Conservation (phyloP, 2,113 vertebrate species). For the Rana temporaria region DNA sequence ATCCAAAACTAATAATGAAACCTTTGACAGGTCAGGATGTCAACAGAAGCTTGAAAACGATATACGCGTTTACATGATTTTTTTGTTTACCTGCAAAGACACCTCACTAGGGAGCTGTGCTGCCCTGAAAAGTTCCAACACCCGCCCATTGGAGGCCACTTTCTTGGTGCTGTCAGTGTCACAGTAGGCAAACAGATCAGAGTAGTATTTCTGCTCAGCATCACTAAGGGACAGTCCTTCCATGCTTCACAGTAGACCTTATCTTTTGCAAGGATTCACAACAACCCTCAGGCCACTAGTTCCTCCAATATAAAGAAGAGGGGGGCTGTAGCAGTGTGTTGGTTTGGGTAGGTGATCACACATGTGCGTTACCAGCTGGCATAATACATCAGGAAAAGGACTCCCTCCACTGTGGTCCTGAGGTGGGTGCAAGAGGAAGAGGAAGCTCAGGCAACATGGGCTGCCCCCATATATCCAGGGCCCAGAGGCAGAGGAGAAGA, state of each 20-base stretch:
- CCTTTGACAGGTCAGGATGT: neutral
- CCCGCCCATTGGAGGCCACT: slow-evolving; percentile 90
- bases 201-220: slow-evolving; percentile 95
- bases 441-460: neutral
- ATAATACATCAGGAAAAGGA: neutral
- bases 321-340: neutral
- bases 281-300: neutral
- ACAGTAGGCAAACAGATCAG: slow-evolving; percentile 95
- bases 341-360: neutral
- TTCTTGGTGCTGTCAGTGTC: slow-evolving; percentile 97
- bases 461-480: neutral
- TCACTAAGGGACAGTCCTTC: slow-evolving; percentile 94
- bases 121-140: slow-evolving; percentile 95
- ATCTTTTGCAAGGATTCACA: slow-evolving; percentile 21
- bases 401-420: neutral
- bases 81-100: slow-evolving; percentile 84
- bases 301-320: slow-evolving; percentile 5
- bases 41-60: too few relatives aligned
- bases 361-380: neutral
- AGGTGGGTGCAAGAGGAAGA: neutral
- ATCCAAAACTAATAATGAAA: neutral
- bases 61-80: neutral
- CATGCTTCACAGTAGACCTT: slow-evolving; percentile 70
- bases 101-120: slow-evolving; percentile 94
- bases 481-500: too few relatives aligned